Base-by-base conservation (phyloP, 1,140 invertebrate species). In the Nilaparvata lugens region DNA sequence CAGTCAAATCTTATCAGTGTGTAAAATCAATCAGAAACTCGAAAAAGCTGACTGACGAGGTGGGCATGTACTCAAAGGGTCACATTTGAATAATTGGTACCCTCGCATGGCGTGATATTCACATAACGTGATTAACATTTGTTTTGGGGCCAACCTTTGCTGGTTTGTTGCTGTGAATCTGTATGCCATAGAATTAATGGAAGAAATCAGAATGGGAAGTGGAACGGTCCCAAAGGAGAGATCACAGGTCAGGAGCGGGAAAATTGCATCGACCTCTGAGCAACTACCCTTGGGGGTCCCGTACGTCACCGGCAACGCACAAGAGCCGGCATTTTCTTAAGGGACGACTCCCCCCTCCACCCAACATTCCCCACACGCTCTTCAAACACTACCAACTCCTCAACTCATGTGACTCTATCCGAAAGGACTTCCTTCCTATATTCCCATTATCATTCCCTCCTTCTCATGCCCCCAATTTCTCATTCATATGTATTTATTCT, bases 261-360 rank as follows among this genome's bases (percentile, higher is more conserved):
- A 48, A 48, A 48, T 48, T 48, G 45, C 45, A 48, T 48, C 45
- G 45, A 23, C 45, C 21, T 7, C 7, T 7, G 45, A 18, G 45
- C 31, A 48, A 48, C 45, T 48, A 23, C 45, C 45, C 45, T 48
- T 48, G 45, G 45, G 45, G 45, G 45, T 23, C 45, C 18, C 45
- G 45, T 48, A 48, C 21, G 45, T 48, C 21, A 48, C 45, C 16
- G 16, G 21, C 45, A 9, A 48, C 45, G 18, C 21, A 7, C 4
- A 1, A 7, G 45, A 19, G 21, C 45, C 21, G 21, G 21, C 45
- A 35, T 35, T 35, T 35, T 35, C 31, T 35, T 35, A 35, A 35
- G 31, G 31, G 31, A 35, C 31, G 31, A 6, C 45, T 16, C 45
- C 9, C 45, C 16, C 45, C 9, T 16, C 16, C 45, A 16, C 2